phyloP scores from a whole-genome alignment of 2,113 vertebrate genomes.

The Chascanopsetta lugubris region DNA sequence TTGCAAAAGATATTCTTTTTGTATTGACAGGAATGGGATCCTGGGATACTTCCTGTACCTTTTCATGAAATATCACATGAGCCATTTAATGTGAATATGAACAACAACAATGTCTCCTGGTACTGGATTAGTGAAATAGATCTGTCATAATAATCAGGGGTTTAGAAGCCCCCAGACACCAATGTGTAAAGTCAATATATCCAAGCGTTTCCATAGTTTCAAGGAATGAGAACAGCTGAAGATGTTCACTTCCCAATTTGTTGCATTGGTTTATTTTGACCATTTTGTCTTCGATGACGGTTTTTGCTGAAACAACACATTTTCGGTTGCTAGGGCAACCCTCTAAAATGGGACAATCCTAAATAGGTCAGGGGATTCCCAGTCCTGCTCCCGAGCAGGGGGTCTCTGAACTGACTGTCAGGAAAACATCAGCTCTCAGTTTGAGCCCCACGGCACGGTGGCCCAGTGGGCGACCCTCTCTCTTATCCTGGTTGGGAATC shows the following conservation, averaged over 20 bases:
- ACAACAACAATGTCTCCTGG: no score
- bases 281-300: background rate
- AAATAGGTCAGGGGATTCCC: slow-evolving; percentile 51
- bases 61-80: no score
- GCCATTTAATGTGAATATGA: no score
- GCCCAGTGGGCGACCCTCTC: background rate
- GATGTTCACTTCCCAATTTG: background rate
- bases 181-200: no score
- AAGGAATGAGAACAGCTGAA: background rate
- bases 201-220: background rate
- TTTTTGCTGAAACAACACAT: slow-evolving; percentile 15
- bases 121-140: no score
- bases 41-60: no score
- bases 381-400: slow-evolving; percentile 52
- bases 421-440: slow-evolving; percentile 23
- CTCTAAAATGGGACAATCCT: slow-evolving; percentile 10
- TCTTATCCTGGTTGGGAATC: background rate
- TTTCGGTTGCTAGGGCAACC: slow-evolving; percentile 1
- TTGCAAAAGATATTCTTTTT: no score
- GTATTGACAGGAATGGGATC: no score
- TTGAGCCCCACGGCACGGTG: background rate
- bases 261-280: background rate
- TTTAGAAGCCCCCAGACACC: no score
- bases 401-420: slow-evolving; percentile 10
- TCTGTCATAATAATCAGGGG: no score